Base-by-base conservation (phyloP, 2,113 vertebrate species). In the Triplophysa rosa region DNA sequence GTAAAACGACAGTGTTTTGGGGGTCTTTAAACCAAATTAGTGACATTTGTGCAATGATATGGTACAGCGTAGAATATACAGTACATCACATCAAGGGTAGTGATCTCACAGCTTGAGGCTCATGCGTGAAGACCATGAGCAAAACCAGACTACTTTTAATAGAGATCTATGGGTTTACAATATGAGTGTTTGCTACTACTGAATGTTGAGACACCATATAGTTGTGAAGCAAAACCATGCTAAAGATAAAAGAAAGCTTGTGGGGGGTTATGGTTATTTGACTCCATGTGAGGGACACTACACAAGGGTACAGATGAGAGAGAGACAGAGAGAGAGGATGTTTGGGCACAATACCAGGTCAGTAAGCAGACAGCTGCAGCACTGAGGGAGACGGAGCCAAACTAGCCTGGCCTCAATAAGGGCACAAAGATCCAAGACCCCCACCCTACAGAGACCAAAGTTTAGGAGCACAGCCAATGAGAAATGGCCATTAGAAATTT, bases 321-420 rank as follows among this genome's bases (percentile, higher is more conserved):
- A 37, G 17, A 70, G 59, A 67, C 13, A 62, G 64, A 68, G 54
- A 81, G 45, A 40, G 62, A 8, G 52, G 68, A 21, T 72, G 68
- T 80, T 72, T 73, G 78, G 78, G 78, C 78, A 80, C 49, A 8
- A 73, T 52, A 80, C 78, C 78, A 80, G 78, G 78, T 80, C 62
- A 67, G 78, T 42, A 33, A 69, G 61, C 17, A 67, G 70, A 67
- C 72, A 75, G 64, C 64, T 75, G 70, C 12, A 80, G 40, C 73
- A 65, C 42, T 76, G 45, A 37, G 74, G 45, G 62, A 77, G 62
- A 74, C 19, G 21, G 64, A 66, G 79, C 79, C 79, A 76, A 74
- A 76, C 26, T 67, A 74, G 71, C 58, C 79, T 67, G 79, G 71
- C 54, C 58, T 67, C 79, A 63, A 56, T 33, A 66, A 66, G 54